Percentiles rank a stretch among this genome's conserved stretches.
Conservation (phyloP, 2,797 vertebrate genomes). For the Morus bassanus region DNA sequence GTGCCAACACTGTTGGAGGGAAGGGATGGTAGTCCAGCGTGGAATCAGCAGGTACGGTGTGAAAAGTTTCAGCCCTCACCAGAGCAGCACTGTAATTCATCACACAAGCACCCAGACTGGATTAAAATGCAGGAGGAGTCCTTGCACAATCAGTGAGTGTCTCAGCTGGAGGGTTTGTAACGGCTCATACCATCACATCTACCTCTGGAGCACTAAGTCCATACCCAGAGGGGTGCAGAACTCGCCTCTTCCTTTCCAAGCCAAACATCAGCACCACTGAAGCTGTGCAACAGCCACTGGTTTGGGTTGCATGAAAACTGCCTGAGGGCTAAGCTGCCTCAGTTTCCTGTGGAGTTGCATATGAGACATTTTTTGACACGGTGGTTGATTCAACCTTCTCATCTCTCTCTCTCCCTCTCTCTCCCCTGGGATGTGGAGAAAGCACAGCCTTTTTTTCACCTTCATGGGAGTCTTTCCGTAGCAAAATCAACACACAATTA, state of each 20-base stretch:
- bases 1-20: background rate
- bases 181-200: rapidly evolving
- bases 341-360: background rate
- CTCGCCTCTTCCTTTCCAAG: background rate
- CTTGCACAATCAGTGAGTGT: background rate
- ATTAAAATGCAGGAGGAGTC: background rate
- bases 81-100: background rate
- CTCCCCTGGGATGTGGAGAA: background rate
- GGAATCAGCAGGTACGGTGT: background rate
- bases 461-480: background rate
- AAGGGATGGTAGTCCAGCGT: background rate
- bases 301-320: background rate
- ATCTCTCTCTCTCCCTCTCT: background rate
- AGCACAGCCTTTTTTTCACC: background rate
- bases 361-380: background rate
- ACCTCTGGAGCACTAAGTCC: background rate
- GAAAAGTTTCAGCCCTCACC: background rate
- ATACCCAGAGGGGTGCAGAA: background rate
- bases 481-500: background rate
- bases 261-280: background rate
- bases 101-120: background rate
- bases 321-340: background rate
- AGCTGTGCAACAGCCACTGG: background rate
- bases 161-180: background rate
- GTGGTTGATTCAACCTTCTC: too few relatives aligned